These are phyloP conservation scores for Fregata magnificens DNA, from an alignment of 2,113 vertebrate species.

Conservation along the genomic window DNA sequence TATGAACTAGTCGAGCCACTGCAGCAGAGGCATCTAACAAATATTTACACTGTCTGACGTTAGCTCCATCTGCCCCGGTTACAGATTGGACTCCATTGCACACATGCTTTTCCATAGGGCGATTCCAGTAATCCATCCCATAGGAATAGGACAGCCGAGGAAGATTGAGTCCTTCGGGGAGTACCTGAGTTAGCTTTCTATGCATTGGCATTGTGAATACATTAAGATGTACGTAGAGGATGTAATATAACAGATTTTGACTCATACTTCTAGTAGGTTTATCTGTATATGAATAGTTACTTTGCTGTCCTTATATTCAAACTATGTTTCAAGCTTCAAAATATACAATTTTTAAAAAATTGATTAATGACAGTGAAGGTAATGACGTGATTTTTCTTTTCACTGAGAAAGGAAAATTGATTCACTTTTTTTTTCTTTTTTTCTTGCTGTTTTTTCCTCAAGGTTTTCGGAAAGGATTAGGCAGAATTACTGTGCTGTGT, in stretches of 20 bases:
- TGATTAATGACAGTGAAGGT: background rate
- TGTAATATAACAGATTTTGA: background rate
- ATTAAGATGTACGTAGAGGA: background rate
- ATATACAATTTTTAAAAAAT: background rate
- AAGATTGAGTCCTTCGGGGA: background rate
- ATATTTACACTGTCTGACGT: background rate
- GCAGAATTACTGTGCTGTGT: background rate
- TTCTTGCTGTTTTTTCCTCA: background rate
- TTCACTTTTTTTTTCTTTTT: background rate
- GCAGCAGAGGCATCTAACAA: background rate
- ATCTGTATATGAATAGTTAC: background rate
- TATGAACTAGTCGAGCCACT: background rate
- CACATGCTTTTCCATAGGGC: background rate
- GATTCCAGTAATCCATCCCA: background rate
- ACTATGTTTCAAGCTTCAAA: background rate
- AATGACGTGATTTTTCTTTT: background rate
- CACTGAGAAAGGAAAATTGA: background rate
- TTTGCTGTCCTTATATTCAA: background rate
- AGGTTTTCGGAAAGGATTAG: background rate
- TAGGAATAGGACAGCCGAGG: background rate
- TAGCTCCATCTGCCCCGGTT: background rate
- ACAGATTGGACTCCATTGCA: background rate
- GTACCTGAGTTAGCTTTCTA: background rate
- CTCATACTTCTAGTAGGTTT: background rate
- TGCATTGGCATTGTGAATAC: background rate